Conservation (phyloP, 64 coral and sea anemone species). For the Porites australiensis region DNA sequence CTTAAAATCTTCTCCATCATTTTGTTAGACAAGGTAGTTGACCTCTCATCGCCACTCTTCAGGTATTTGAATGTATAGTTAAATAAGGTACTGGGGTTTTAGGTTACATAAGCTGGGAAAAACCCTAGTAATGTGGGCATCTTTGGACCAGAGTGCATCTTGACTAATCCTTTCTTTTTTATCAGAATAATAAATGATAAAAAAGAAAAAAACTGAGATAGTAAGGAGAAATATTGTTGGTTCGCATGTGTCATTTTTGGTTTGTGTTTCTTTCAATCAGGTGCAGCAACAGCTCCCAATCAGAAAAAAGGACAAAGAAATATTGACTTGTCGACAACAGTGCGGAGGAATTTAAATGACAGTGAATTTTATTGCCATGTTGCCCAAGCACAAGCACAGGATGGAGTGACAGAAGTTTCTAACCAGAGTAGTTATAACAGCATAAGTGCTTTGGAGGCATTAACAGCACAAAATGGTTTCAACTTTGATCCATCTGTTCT, state of each 20-base stretch:
- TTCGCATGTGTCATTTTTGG: background rate
- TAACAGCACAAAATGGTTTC: slow-evolving; percentile 82
- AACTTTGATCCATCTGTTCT: slow-evolving; percentile 51
- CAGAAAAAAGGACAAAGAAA: slow-evolving; percentile 41
- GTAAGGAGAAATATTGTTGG: too few species aligned
- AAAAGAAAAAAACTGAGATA: too few species aligned
- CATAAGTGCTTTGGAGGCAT: slow-evolving; percentile 65
- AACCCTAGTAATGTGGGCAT: too few species aligned
- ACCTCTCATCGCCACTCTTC: too few species aligned
- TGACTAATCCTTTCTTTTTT: too few species aligned
- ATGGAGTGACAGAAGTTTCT: slow-evolving; percentile 15
- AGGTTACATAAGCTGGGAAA: too few species aligned
- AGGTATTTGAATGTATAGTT: too few species aligned
- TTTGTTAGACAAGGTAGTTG: too few species aligned
- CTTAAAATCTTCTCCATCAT: too few species aligned
- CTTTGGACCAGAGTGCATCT: too few species aligned
- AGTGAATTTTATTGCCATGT: slow-evolving; percentile 30
- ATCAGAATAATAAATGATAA: too few species aligned
- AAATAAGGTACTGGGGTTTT: too few species aligned
- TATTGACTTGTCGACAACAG: slow-evolving; percentile 46
- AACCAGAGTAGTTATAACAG: slow-evolving; percentile 41
- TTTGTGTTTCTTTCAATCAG: slow-evolving; percentile 14
- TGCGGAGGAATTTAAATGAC: slow-evolving; percentile 66
- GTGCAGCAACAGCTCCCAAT: slow-evolving; percentile 40
- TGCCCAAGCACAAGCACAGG: background rate